A percentile compares a stretch with the other conserved stretches of the same genome.
Conservation (phyloP, 2,888 invertebrate genomes). For the Molorchus minor region DNA sequence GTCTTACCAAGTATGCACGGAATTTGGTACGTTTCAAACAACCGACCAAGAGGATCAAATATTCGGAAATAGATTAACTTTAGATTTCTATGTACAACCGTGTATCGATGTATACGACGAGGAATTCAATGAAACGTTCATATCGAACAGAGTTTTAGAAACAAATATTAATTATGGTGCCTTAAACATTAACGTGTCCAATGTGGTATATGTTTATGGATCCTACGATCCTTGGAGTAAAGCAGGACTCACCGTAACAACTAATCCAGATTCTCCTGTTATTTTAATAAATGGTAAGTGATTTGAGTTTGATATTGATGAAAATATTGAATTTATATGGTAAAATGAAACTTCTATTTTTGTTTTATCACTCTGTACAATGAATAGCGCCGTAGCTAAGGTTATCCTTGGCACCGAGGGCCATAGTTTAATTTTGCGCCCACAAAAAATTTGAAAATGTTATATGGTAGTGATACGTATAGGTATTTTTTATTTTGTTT, state of each 20-base stretch:
- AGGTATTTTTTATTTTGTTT: no score
- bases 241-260: conserved; percentile 64
- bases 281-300: conserved; percentile 36
- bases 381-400: no score
- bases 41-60: conserved; percentile 70
- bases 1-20: conserved; percentile 86
- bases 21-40: conserved; percentile 86
- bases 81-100: conserved; percentile 71
- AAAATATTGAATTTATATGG: no score
- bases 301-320: not conserved
- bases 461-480: no score
- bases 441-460: no score
- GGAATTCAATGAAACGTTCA: conserved; percentile 63
- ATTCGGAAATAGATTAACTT: conserved; percentile 67
- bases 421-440: no score
- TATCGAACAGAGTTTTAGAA: conserved; percentile 69
- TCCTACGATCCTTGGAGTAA: conserved; percentile 69
- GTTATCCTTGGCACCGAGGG: no score
- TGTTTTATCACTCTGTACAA: no score
- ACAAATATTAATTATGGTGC: conserved; percentile 67
- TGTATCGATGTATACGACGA: conserved; percentile 79
- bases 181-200: conserved; percentile 62
- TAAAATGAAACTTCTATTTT: no score
- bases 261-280: conserved; percentile 39
- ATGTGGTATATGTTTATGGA: conserved; percentile 69